A percentile compares a stretch with the other conserved stretches of the same genome.
These are phyloP conservation scores for Glyphotaelius pellucidus DNA, from an alignment of 2,888 invertebrate genomes.

Conservation along the genomic window DNA sequence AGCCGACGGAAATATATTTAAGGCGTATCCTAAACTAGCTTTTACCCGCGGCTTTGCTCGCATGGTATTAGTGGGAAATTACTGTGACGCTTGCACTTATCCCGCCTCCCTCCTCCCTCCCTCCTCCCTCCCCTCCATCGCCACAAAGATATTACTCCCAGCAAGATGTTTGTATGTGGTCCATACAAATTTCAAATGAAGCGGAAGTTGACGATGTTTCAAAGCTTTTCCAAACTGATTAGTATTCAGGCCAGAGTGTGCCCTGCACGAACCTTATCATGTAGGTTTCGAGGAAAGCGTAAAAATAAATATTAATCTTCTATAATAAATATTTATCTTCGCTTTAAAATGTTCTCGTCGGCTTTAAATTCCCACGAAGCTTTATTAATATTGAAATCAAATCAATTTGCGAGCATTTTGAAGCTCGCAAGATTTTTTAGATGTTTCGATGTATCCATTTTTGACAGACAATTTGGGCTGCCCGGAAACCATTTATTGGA, in stretches of 20 bases:
- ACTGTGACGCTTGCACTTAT: too few species aligned
- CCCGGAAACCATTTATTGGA: too few species aligned
- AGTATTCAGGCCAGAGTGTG: not conserved
- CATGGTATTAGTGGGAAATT: too few species aligned
- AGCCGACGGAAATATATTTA: too few species aligned
- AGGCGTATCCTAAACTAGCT: too few species aligned
- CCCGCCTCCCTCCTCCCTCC: too few species aligned
- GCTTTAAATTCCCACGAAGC: not conserved
- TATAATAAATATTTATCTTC: too few species aligned
- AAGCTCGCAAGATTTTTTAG: not conserved
- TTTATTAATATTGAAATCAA: not conserved
- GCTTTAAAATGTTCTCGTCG: not conserved
- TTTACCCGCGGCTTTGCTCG: too few species aligned
- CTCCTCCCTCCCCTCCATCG: too few species aligned
- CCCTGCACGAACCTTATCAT: not conserved
- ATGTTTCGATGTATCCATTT: too few species aligned
- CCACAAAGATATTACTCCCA: not conserved
- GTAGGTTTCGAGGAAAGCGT: not conserved
- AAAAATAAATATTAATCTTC: not conserved
- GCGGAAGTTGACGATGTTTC: not conserved
- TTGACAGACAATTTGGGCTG: too few species aligned
- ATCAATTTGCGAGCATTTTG: not conserved
- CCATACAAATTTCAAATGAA: not conserved
- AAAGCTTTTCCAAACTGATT: not conserved
- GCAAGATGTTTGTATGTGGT: not conserved